These are phyloP conservation scores for Orthosia gothica DNA, from an alignment of 2,888 invertebrate genomes.

Conservation along the genomic window DNA sequence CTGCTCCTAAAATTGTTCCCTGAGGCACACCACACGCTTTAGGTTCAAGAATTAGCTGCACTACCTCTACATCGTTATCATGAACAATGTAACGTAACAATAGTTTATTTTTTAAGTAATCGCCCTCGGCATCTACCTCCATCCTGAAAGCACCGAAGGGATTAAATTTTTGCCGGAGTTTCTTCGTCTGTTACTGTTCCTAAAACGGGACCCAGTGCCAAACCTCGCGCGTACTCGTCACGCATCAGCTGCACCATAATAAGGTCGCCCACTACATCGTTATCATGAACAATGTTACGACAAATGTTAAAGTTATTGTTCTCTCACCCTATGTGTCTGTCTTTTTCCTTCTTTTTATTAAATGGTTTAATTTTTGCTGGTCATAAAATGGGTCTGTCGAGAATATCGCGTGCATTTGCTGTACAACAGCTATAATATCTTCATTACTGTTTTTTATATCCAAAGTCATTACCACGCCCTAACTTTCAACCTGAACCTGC, in stretches of 20 bases:
- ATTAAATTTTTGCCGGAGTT: not conserved
- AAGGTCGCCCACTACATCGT: slow-evolving; percentile 90
- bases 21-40: slow-evolving; percentile 90
- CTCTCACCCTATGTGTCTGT: not conserved
- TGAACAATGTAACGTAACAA: slow-evolving; percentile 83
- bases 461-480: not conserved
- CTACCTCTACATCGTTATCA: slow-evolving; percentile 91
- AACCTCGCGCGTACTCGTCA: slow-evolving; percentile 95
- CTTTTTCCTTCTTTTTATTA: not conserved
- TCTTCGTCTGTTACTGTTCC: not conserved
- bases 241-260: slow-evolving; percentile 95
- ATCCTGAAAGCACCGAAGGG: not conserved
- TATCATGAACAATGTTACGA: slow-evolving; percentile 88
- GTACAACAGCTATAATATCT: not conserved
- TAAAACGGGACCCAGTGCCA: slow-evolving; percentile 85
- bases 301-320: slow-evolving; percentile 1
- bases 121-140: not conserved
- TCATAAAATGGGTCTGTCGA: not conserved
- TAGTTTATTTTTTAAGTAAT: not conserved
- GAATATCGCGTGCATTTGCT: not conserved
- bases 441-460: not conserved
- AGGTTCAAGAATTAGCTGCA: slow-evolving; percentile 97
- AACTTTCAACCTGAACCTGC: not conserved
- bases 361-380: not conserved
- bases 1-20: not conserved